These are phyloP conservation scores for Catajapyx aquilonaris DNA, from an alignment of 1,140 invertebrate species.

Conservation along the genomic window DNA sequence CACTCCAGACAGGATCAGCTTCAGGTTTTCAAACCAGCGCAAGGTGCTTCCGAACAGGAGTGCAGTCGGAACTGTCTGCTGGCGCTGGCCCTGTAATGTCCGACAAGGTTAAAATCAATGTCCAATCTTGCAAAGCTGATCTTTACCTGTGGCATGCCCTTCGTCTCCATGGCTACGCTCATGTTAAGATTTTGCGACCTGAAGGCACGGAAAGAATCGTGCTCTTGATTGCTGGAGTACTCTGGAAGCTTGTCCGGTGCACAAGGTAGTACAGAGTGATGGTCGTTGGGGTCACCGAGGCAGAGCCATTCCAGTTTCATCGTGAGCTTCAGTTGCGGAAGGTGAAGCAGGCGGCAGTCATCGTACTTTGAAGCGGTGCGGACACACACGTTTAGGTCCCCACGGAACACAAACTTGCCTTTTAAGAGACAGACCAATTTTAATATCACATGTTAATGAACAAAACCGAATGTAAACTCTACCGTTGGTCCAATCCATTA, in stretches of 20 bases:
- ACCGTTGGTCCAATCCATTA: constrained; percentile 92
- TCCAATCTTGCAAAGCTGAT: no score
- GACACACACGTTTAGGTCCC: constrained; percentile 69
- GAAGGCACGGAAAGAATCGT: constrained; percentile 74
- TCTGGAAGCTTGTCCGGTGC: constrained; percentile 92
- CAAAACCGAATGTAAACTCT: constrained; percentile 9
- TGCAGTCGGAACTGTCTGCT: constrained; percentile 55
- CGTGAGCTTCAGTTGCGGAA: constrained; percentile 69
- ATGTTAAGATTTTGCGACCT: constrained; percentile 83
- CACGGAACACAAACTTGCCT: constrained; percentile 67
- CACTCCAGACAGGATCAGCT: constrained; percentile 84
- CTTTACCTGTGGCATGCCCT: no score
- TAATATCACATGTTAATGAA: not conserved
- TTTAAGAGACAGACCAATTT: constrained; percentile 6
- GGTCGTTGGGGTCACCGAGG: constrained; percentile 80
- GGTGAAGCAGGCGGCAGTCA: constrained; percentile 74
- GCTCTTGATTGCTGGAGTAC: constrained; percentile 85
- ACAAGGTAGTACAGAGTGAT: constrained; percentile 88
- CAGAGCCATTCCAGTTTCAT: constrained; percentile 81
- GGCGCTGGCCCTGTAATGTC: no score
- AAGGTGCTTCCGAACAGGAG: constrained; percentile 73
- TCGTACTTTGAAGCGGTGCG: constrained; percentile 96
- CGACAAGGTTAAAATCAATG: no score
- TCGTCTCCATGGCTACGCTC: constrained; percentile 73
- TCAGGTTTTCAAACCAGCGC: constrained; percentile 86